Evolutionary conservation across 2,888 invertebrate genomes (phyloP), one percentile per base, ranked within the genome.

Genomic region (Folsomia manolachei): DNA sequence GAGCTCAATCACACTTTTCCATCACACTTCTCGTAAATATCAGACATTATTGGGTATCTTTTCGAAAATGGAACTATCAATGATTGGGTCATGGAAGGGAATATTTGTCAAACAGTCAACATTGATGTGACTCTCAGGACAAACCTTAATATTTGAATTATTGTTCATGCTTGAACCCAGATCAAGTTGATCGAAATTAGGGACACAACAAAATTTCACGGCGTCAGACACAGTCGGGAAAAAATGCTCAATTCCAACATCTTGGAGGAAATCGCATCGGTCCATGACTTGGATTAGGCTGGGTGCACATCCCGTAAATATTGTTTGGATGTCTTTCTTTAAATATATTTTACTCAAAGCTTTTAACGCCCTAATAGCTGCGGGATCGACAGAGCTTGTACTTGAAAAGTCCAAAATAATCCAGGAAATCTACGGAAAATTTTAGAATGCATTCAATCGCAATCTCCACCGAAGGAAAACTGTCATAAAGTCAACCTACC

Each of bases 361-460:
- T 2, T 27, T 64, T 9, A 82, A 52, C 27, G 71, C 53, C 70
- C 80, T 79, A 1, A 78, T 73, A 4, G 80, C 81, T 39, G 77
- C 79, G 0, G 89, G 87, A 83, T 90, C 90, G 2, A 90, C 85
- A 75, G 89, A 88, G 69, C 86, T 88, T 63, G 90, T 83, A 63
- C 88, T 87, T 7, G 88, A 87, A 82, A 89, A 87, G 82, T 90
- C 90, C 73, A 90, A 81, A 25, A 90, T 87, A 56, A 82, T 67
- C 75, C 78, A 78, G 1, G 77, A 65, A 18, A 79, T 74, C 80
- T 81, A 68, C 26, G 72, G 71, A 60, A n/a, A n/a, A n/a, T n/a
- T n/a, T n/a, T n/a, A n/a, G n/a, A n/a, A n/a, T n/a, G n/a, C n/a
- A n/a, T n/a, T n/a, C n/a, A n/a, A n/a, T n/a, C n/a, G n/a, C n/a